A percentile compares a stretch with the other conserved stretches of the same genome.
These are phyloP conservation scores for Erebia epiphron DNA, from an alignment of 2,888 invertebrate species.

Conservation along the genomic window DNA sequence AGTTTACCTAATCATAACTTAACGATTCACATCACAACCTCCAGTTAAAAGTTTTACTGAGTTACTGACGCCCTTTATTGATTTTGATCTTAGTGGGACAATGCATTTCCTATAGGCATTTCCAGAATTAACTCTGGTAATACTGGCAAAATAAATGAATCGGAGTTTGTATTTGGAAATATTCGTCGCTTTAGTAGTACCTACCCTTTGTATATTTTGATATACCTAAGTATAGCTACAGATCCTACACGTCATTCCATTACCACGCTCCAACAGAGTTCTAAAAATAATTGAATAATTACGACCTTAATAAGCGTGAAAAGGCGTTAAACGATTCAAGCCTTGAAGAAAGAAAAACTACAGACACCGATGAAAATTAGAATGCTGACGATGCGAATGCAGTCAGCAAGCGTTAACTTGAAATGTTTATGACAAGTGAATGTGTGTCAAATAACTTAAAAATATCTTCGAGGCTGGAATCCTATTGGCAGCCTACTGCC, in stretches of 20 bases:
- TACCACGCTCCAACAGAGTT: neutral
- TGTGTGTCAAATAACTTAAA: slow-evolving; percentile 11
- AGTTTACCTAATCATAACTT: neutral
- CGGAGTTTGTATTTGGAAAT: neutral
- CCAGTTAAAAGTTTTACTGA: neutral
- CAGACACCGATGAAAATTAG: neutral
- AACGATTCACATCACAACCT: neutral
- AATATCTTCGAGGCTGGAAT: neutral
- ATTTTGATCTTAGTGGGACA: neutral
- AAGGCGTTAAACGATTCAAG: neutral
- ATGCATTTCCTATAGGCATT: no score
- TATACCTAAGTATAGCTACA: neutral
- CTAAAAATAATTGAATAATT: slow-evolving; percentile 2
- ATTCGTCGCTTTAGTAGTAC: neutral
- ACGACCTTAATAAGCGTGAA: slow-evolving; percentile 11
- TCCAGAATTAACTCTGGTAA: neutral
- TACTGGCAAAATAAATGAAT: neutral
- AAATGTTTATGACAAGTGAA: slow-evolving; percentile 4
- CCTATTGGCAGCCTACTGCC: no score
- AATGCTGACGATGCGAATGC: slow-evolving; percentile 3
- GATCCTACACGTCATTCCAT: neutral
- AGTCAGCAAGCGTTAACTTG: neutral
- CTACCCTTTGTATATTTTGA: no score
- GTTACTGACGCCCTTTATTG: no score
- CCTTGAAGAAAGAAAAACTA: neutral